These are phyloP conservation scores for Drosophila rubida DNA, from an alignment of 2,888 invertebrate species.

Conservation along the genomic window DNA sequence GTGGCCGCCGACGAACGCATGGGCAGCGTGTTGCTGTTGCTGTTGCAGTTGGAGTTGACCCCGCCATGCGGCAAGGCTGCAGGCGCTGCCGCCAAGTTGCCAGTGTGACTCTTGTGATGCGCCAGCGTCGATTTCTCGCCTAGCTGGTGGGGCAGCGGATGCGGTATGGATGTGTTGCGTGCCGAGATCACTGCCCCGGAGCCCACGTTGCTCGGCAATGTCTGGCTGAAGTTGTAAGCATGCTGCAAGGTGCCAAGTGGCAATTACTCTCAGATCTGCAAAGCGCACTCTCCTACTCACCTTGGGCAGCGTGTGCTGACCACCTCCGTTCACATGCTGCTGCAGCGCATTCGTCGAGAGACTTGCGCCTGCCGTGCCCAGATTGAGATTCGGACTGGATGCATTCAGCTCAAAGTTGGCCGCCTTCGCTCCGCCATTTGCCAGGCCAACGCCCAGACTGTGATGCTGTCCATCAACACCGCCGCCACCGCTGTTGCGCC, in stretches of 20 bases:
- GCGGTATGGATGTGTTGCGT: slow-evolving; percentile 85
- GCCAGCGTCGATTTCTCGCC: slow-evolving; percentile 67
- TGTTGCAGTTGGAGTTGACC: slow-evolving; percentile 49
- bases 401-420: slow-evolving; percentile 76
- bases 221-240: slow-evolving; percentile 78
- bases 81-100: slow-evolving; percentile 14
- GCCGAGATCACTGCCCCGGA: slow-evolving; percentile 77
- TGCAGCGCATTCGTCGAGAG: slow-evolving; percentile 68
- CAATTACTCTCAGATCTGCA: neutral
- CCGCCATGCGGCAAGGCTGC: slow-evolving; percentile 48
- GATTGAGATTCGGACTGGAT: slow-evolving; percentile 79
- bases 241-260: slow-evolving; percentile 53
- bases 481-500: slow-evolving; percentile 47
- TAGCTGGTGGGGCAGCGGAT: slow-evolving; percentile 85
- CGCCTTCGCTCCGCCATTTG: slow-evolving; percentile 45
- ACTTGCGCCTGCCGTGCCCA: slow-evolving; percentile 30
- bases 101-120: slow-evolving; percentile 50
- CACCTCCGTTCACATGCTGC: slow-evolving; percentile 62
- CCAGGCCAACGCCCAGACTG: slow-evolving; percentile 30
- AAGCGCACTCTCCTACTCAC: slow-evolving; percentile 26
- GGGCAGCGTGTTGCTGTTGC: slow-evolving; percentile 59
- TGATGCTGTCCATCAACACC: slow-evolving; percentile 59
- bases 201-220: slow-evolving; percentile 75
- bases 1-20: slow-evolving; percentile 59
- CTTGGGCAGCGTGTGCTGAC: slow-evolving; percentile 63